Base-by-base conservation (phyloP, 2,113 vertebrate genomes). In the Phasianus colchicus region DNA sequence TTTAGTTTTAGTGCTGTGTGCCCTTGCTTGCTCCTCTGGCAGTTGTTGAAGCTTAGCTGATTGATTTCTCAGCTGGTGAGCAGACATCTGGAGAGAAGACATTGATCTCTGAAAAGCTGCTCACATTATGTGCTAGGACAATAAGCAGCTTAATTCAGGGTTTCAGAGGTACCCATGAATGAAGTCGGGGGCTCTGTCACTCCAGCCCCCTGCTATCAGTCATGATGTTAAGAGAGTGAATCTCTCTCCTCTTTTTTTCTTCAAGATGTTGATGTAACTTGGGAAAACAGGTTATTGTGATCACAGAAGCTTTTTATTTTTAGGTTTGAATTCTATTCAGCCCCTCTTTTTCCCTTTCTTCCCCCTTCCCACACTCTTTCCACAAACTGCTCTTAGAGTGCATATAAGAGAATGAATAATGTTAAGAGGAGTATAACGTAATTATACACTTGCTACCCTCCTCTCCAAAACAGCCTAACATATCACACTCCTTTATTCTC, bases 41-140 rank as follows among this genome's bases (percentile, higher is more conserved):
- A 88, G 66, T 60, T 70, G 9, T 16, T 92, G 65, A 78, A 54
- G 75, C 32, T 86, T 88, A 57, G 83, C 79, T 78, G 84, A 89
- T 77, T 92, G 89, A 92, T 89, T 96, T 93, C 90, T 95, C 65
- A 54, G 17, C 77, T 88, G 78, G n/a, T 83, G 60, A 90, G 61
- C 58, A 60, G 70, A 30, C 66, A 81, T 71, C 85, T 86, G 38
- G 70, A 57, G 69, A 58, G 89, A 67, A 92, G 86, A 50, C 84
- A 91, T 83, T 86, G 96, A 77, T 95, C 92, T 63, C 45, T 71
- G 22, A 66, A 69, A 91, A 88, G 47, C 65, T 42, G 32, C 67
- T 80, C 64, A 40, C n/a, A 52, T 45, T 30, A 40, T 60, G 80
- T 95, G 70, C 76, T 34, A 85, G 65, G 79, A 76, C 57, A 84